Evolutionary conservation across 30 jellyfish, hydroid and myxozoan species (phyloP), one percentile per base, ranked within the genome.

Genomic region (Turritopsis rubra): DNA sequence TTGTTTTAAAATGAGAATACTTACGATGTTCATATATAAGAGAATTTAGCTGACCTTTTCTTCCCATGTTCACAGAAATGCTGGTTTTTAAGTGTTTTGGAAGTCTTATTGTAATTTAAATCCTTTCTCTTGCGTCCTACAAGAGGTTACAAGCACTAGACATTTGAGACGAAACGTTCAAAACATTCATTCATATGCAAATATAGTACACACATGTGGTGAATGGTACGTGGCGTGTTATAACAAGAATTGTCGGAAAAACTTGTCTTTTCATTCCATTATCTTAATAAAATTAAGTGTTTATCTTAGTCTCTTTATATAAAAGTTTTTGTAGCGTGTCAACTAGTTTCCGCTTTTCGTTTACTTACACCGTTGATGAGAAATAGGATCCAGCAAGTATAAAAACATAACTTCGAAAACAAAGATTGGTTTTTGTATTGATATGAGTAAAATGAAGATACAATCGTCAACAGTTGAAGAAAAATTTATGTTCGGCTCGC

Each of bases 401-500:
- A 27, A n/a, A 68, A 68, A 68, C 77, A 68, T 68, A 68, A 27
- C 60, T 41, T 41, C 13, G 60, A 41, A 41, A 66, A n/a, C 76
- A 66, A 66, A 66, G 27, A 66, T n/a, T 66, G 29, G 76, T 66
- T n/a, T n/a, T n/a, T 66, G 29, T 26, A 30, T 74, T 74, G 24
- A 74, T 24, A 80, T 80, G 87, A 80, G 87, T 52, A 80, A 70
- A 53, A 53, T 80, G 54, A 27, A 65, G 26, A 79, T 80, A 53
- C 87, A 80, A 25, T 29, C 54, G 41, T 74, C 82, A 74, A 80
- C 87, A 29, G 52, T 80, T 31, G 90, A 83, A 54, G 80, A 83
- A 20, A 60, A 60, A 30, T 83, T 83, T 41, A 54, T 83, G 83
- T 83, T 83, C 75, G 90, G 90, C 7, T 83, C 90, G 19, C 90